phyloP scores from a whole-genome alignment of 2,113 vertebrate genomes.

The Megaleporinus macrocephalus region DNA sequence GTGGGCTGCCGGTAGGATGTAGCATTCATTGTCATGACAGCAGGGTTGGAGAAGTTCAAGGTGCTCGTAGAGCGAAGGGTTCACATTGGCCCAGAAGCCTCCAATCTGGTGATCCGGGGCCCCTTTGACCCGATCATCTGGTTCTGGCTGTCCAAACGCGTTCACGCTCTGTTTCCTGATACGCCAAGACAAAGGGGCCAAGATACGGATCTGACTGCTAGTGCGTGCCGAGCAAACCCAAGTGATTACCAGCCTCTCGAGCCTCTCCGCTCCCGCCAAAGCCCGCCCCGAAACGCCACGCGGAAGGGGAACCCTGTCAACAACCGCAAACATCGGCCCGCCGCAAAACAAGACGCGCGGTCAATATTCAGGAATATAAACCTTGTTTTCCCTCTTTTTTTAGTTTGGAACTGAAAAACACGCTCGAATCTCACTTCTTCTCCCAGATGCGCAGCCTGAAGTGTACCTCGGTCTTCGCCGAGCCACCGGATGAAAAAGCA shows the following conservation, averaged over 20 bases:
- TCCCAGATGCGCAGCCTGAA: conserved; percentile 10
- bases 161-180: conserved; percentile 61
- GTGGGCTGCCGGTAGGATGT: conserved; percentile 37
- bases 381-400: neutral
- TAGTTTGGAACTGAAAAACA: conserved; percentile 47
- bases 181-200: conserved; percentile 50
- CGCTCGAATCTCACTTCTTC: conserved; percentile 28
- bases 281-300: neutral
- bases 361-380: conserved; percentile 2
- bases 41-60: conserved; percentile 54
- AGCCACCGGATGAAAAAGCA: conserved; percentile 53
- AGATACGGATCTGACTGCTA: conserved; percentile 55
- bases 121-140: conserved; percentile 59
- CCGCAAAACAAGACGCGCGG: conserved; percentile 25
- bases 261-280: conserved; percentile 12
- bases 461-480: conserved; percentile 35
- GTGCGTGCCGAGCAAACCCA: conserved; percentile 53
- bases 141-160: conserved; percentile 50
- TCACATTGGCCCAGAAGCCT: conserved; percentile 53
- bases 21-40: conserved; percentile 53
- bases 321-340: conserved; percentile 15
- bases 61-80: conserved; percentile 49
- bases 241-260: conserved; percentile 38
- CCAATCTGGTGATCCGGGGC: conserved; percentile 55
- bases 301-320: conserved; percentile 26